phyloP scores from a whole-genome alignment of 2,113 vertebrate species.

The Hiodon tergisus region DNA sequence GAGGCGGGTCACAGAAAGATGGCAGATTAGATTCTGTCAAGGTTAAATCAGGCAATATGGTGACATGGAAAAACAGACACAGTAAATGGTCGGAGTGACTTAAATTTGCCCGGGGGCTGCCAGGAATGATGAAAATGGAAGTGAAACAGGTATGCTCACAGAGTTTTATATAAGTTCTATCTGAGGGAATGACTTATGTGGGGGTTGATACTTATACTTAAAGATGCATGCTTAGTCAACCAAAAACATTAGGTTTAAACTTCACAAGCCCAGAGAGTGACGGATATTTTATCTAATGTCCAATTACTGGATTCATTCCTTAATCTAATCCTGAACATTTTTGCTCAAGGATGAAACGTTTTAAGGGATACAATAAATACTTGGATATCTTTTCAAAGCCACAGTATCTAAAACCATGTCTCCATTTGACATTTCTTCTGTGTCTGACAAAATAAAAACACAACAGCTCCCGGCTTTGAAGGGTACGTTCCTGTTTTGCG shows the following conservation, averaged over 20 bases:
- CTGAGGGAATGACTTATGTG: background rate
- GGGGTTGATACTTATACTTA: background rate
- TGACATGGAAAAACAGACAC: background rate
- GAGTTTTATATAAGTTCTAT: background rate
- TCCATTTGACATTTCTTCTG: conserved; percentile 26
- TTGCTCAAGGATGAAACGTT: background rate
- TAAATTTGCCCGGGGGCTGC: too few relatives aligned
- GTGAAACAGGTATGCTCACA: background rate
- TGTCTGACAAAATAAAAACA: conserved; percentile 7
- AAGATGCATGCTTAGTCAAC: too few relatives aligned
- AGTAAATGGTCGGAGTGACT: background rate
- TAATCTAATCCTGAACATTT: background rate
- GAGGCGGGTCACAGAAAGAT: background rate
- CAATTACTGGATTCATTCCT: conserved; percentile 13
- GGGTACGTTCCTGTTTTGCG: too few relatives aligned
- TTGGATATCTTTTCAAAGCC: conserved; percentile 24
- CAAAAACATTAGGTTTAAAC: too few relatives aligned
- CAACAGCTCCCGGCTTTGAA: too few relatives aligned
- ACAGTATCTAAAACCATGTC: conserved; percentile 11
- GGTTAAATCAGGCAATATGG: background rate
- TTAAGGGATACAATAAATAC: conserved; percentile 8
- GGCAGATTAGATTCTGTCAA: background rate
- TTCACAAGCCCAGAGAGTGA: background rate
- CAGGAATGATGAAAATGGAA: background rate
- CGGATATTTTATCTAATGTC: background rate